Conservation (phyloP, 2,888 invertebrate species). For the Neelides folsomi region DNA sequence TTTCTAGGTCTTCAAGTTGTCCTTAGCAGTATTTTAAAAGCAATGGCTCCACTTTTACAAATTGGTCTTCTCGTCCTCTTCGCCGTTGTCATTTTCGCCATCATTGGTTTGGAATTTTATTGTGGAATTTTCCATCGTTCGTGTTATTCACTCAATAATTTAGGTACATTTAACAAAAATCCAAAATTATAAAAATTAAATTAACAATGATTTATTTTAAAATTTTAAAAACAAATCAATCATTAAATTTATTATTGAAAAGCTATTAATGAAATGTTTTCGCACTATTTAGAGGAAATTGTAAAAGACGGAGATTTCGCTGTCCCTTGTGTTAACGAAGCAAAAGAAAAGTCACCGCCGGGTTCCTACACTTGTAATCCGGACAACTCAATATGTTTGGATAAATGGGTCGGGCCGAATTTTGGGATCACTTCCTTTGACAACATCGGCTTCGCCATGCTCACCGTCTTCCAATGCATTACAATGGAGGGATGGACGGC, state of each 20-base stretch:
- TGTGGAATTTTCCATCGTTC: constrained; percentile 44
- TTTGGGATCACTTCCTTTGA: constrained; percentile 47
- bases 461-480: constrained; percentile 88
- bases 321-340: constrained; percentile 79
- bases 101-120: constrained; percentile 47
- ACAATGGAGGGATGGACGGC: constrained; percentile 99
- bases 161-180: constrained; percentile 25
- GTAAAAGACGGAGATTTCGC: constrained; percentile 70
- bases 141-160: constrained; percentile 37
- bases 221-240: background rate
- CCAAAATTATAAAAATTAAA: too few species aligned
- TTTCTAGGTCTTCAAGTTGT: constrained; percentile 45
- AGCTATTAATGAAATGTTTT: too few species aligned
- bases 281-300: constrained; percentile 70
- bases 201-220: too few species aligned
- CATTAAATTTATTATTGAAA: background rate
- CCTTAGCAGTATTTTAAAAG: constrained; percentile 46
- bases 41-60: constrained; percentile 47
- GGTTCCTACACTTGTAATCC: constrained; percentile 32
- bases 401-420: constrained; percentile 41
- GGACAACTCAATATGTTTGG: constrained; percentile 34
- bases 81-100: constrained; percentile 48
- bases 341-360: constrained; percentile 47
- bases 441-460: constrained; percentile 47
- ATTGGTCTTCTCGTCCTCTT: constrained; percentile 46